Conservation (phyloP, 2,888 invertebrate species). For the Ramazzottius varieornatus region DNA sequence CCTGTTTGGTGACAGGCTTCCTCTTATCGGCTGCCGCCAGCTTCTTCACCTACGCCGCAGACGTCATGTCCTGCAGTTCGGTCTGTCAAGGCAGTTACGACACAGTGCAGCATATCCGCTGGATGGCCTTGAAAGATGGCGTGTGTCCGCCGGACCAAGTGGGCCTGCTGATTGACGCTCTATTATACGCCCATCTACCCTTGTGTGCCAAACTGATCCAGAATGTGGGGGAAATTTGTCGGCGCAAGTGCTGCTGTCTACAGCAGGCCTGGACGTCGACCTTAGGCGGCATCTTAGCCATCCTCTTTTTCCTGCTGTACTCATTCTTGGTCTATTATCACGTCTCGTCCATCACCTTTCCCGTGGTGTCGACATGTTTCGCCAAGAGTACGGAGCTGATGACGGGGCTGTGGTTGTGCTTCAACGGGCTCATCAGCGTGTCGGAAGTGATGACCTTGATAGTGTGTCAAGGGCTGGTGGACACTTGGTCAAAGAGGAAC, state of each 20-base stretch:
- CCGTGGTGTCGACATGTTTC: neutral
- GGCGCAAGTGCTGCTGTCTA: neutral
- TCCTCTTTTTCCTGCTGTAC: neutral
- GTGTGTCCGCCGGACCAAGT: neutral
- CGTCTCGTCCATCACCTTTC: neutral
- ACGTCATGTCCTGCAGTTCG: conserved; percentile 2
- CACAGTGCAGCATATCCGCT: neutral
- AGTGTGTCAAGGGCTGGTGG: neutral
- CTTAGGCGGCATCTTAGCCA: neutral
- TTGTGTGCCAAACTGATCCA: neutral
- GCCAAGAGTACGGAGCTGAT: neutral
- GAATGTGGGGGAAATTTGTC: neutral
- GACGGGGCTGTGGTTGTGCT: neutral
- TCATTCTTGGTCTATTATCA: neutral
- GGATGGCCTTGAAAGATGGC: neutral
- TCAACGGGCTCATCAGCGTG: neutral
- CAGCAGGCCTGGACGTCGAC: neutral
- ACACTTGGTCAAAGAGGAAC: neutral
- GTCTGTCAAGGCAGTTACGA: conserved; percentile 1
- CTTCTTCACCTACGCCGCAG: neutral
- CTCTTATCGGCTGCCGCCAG: neutral
- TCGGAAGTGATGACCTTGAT: neutral
- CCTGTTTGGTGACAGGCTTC: neutral
- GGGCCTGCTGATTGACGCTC: neutral
- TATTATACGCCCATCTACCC: neutral